These are phyloP conservation scores for Spisula solida DNA, from an alignment of 2,888 invertebrate species.

Conservation along the genomic window DNA sequence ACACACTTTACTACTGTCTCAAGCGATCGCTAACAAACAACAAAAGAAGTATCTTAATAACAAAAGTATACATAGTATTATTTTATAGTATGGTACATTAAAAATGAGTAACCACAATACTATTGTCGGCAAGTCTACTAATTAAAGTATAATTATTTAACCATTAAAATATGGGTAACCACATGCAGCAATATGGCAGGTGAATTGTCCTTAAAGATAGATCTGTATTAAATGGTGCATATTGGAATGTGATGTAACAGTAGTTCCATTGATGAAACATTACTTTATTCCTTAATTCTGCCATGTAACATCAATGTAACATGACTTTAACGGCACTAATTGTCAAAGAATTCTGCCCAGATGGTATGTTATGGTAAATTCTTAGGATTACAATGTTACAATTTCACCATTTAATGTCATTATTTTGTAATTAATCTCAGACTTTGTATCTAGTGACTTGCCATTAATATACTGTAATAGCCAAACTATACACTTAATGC, in stretches of 20 bases:
- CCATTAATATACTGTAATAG: not conserved
- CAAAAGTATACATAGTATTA: no score
- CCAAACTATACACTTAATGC: not conserved
- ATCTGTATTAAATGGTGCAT: not conserved
- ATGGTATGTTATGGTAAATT: slow-evolving; percentile 7
- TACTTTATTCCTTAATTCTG: not conserved
- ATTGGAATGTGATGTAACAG: not conserved
- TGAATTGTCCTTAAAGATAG: not conserved
- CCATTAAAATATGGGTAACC: not conserved
- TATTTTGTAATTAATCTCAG: not conserved
- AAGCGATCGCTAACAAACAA: no score
- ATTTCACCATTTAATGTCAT: slow-evolving; percentile 12
- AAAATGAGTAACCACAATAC: no score
- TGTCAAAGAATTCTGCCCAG: not conserved
- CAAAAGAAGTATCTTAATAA: no score
- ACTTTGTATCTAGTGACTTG: not conserved
- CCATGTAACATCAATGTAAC: slow-evolving; percentile 9
- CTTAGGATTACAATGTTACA: not conserved
- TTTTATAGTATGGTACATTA: no score
- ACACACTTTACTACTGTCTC: no score
- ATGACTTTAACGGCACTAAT: slow-evolving; percentile 2
- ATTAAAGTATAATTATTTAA: not conserved
- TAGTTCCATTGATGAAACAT: slow-evolving; percentile 1
- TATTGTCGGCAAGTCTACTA: no score
- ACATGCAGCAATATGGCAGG: not conserved